Conservation (phyloP, 2,797 vertebrate genomes). For the Caiman crocodilus region DNA sequence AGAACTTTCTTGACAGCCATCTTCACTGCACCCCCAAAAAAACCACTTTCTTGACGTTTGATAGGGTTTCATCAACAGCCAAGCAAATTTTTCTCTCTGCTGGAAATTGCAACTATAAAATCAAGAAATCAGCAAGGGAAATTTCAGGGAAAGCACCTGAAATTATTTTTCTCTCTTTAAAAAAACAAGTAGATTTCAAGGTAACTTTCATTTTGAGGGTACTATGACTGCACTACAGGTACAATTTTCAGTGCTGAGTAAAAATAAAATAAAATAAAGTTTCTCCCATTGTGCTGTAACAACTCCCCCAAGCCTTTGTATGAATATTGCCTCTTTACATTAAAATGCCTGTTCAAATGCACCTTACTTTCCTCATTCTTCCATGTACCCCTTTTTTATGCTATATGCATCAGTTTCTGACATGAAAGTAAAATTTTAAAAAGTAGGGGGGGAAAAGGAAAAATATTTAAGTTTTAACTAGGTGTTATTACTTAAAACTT, state of each 20-base stretch:
- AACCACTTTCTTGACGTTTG: too few relatives aligned
- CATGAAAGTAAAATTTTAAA: too few relatives aligned
- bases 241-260: neutral
- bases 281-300: neutral
- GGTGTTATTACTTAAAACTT: too few relatives aligned
- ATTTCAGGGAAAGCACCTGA: neutral
- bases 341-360: neutral
- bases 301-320: neutral
- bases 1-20: too few relatives aligned
- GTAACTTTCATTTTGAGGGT: neutral
- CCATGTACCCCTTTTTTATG: neutral
- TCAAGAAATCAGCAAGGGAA: neutral
- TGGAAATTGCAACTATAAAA: neutral
- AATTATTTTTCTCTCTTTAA: fast-evolving
- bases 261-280: fast-evolving
- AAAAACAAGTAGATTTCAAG: neutral
- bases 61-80: too few relatives aligned
- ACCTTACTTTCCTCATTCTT: neutral
- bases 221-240: fast-evolving
- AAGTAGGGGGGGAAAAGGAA: too few relatives aligned
- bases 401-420: too few relatives aligned
- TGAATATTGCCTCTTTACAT: neutral
- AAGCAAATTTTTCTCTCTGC: too few relatives aligned
- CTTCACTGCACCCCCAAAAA: too few relatives aligned
- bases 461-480: too few relatives aligned